phyloP scores from a whole-genome alignment of 2,113 vertebrate genomes.

The Phylloscopus whistleri region DNA sequence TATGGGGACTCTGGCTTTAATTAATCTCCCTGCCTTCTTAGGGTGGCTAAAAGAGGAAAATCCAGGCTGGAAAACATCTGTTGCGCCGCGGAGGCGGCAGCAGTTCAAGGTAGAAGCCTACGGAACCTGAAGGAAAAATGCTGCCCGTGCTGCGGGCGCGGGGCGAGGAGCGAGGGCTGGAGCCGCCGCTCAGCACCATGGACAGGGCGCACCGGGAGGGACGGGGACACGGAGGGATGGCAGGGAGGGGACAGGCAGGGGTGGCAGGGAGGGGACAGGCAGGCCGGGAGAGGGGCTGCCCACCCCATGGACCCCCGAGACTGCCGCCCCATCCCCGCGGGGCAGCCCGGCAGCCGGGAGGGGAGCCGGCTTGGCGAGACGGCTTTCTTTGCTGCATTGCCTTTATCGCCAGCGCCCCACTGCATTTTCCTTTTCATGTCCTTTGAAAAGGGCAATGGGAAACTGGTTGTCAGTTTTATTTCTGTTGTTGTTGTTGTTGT shows the following conservation, averaged over 20 bases:
- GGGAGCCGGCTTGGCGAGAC: neutral
- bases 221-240: accelerated
- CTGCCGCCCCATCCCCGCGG: neutral
- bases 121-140: neutral
- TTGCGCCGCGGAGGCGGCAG: neutral
- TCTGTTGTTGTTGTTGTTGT: too few relatives aligned
- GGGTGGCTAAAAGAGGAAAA: constrained; percentile 27
- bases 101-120: neutral
- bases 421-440: neutral
- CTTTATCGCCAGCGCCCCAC: neutral
- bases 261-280: too few relatives aligned
- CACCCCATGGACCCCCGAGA: too few relatives aligned
- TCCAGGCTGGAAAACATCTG: constrained; percentile 21
- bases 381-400: neutral
- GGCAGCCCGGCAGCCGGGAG: neutral
- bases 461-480: neutral
- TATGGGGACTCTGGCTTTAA: neutral
- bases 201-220: neutral
- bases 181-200: constrained; percentile 56
- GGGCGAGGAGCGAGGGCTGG: neutral
- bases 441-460: constrained; percentile 17
- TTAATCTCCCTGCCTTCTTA: constrained; percentile 43
- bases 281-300: neutral
- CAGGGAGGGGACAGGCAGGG: neutral
- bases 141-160: neutral